These are phyloP conservation scores for Epizoanthus stellaris DNA, from an alignment of 92 coral and sea anemone genomes.

Conservation along the genomic window DNA sequence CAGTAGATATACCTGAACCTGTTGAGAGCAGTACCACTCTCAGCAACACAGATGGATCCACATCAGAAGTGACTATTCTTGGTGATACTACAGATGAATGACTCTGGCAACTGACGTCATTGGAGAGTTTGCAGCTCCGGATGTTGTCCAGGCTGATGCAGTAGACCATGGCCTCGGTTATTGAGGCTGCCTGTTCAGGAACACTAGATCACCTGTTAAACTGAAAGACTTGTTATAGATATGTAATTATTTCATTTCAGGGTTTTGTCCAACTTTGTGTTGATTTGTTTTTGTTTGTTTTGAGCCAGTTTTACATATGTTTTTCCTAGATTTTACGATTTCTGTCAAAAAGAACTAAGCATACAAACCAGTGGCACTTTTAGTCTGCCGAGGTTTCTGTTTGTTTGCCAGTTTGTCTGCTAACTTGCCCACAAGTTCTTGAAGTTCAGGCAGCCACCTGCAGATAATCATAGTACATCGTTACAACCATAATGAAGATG, in stretches of 20 bases:
- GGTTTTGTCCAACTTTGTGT: background rate
- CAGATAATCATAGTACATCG: background rate
- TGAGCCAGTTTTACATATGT: background rate
- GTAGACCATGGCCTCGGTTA: too few relatives aligned
- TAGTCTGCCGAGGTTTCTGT: conserved; percentile 72
- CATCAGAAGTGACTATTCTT: too few relatives aligned
- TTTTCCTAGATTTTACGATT: background rate
- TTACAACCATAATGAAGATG: background rate
- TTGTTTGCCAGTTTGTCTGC: conserved; percentile 88
- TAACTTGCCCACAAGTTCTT: conserved; percentile 79
- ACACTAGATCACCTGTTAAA: too few relatives aligned
- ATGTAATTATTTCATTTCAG: too few relatives aligned
- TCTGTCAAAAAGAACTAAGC: background rate
- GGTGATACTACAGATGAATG: too few relatives aligned
- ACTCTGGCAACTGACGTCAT: too few relatives aligned
- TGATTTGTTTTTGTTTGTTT: background rate
- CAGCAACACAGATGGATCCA: too few relatives aligned
- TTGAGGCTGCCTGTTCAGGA: too few relatives aligned
- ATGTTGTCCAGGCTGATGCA: too few relatives aligned
- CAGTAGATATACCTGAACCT: too few relatives aligned
- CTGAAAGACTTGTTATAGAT: background rate
- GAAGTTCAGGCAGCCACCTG: conserved; percentile 96
- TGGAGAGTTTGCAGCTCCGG: too few relatives aligned
- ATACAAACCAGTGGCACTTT: conserved; percentile 84
- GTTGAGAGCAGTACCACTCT: too few relatives aligned